Evolutionary conservation across 2,113 vertebrate species (phyloP).

Genomic region (Rhinogobius similis): DNA sequence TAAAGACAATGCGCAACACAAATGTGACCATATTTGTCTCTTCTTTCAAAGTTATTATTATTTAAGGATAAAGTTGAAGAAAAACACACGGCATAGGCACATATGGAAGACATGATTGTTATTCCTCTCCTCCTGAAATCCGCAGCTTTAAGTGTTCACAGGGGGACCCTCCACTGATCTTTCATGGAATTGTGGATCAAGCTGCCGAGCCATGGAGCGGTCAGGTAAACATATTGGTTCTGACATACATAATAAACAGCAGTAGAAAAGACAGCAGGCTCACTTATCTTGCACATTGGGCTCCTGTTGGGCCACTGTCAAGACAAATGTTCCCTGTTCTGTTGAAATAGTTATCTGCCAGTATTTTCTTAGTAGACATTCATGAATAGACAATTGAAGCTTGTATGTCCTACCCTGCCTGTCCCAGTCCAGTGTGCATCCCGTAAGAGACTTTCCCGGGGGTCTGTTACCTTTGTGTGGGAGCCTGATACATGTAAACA

Average conservation of each 20-base stretch:
- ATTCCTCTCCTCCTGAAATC: conserved; percentile 61
- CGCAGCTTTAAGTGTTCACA: conserved; percentile 60
- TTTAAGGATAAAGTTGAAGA: conserved; percentile 7
- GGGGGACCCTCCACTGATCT: conserved; percentile 59
- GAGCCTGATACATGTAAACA: conserved; percentile 37
- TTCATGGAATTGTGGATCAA: conserved; percentile 54
- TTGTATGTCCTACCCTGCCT: conserved; percentile 39
- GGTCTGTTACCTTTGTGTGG: conserved; percentile 24
- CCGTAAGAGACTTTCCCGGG: conserved; percentile 10
- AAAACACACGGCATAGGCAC: conserved; percentile 43
- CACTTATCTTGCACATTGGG: conserved; percentile 20
- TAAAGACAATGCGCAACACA: background rate
- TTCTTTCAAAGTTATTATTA: conserved; percentile 10
- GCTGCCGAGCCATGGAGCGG: conserved; percentile 48
- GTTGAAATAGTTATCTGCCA: conserved; percentile 19
- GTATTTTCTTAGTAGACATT: conserved; percentile 10
- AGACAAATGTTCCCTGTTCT: conserved; percentile 52
- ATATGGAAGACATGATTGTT: conserved; percentile 77
- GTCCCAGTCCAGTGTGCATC: conserved; percentile 20
- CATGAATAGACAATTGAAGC: conserved; percentile 21
- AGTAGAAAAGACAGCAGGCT: conserved; percentile 55
- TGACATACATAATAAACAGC: conserved; percentile 68
- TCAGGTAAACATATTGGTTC: conserved; percentile 64
- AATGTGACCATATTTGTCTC: background rate
- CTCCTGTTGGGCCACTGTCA: conserved; percentile 48